phyloP scores from a whole-genome alignment of 2,113 vertebrate genomes.

The Eidolon helvum region DNA sequence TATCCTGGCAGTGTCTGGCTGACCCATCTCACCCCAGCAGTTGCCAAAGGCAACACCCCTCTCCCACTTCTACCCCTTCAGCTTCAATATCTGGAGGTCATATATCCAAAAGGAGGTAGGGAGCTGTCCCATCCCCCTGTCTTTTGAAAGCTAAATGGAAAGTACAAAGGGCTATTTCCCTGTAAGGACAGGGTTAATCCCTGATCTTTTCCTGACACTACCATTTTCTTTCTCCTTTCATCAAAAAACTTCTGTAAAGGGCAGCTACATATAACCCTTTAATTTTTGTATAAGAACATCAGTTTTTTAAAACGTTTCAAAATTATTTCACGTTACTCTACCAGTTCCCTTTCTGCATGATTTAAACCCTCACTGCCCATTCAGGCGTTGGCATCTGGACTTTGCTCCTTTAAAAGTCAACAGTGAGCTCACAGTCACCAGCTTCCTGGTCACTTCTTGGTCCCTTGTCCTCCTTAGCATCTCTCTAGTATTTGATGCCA shows the following conservation, averaged over 20 bases:
- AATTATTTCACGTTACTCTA: neutral
- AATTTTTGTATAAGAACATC: neutral
- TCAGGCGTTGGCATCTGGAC: neutral
- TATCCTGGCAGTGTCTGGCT: neutral
- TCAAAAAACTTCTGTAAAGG: neutral
- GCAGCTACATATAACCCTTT: neutral
- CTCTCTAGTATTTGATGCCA: neutral
- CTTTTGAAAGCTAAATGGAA: neutral
- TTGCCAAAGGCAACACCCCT: neutral
- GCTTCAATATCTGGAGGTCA: neutral
- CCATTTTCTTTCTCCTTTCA: neutral
- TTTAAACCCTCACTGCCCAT: neutral
- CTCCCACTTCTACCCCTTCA: neutral
- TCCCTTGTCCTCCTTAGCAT: neutral
- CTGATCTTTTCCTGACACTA: neutral
- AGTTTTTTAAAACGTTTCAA: neutral
- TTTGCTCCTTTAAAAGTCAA: neutral
- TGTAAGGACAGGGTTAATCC: neutral
- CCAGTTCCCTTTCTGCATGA: neutral
- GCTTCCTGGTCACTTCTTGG: neutral
- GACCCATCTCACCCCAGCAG: neutral
- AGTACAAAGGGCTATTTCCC: neutral
- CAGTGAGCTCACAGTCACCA: neutral
- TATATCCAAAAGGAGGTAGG: neutral
- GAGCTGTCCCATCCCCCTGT: neutral